phyloP scores from a whole-genome alignment of 1,140 invertebrate species.

The Drosophila novamexicana region DNA sequence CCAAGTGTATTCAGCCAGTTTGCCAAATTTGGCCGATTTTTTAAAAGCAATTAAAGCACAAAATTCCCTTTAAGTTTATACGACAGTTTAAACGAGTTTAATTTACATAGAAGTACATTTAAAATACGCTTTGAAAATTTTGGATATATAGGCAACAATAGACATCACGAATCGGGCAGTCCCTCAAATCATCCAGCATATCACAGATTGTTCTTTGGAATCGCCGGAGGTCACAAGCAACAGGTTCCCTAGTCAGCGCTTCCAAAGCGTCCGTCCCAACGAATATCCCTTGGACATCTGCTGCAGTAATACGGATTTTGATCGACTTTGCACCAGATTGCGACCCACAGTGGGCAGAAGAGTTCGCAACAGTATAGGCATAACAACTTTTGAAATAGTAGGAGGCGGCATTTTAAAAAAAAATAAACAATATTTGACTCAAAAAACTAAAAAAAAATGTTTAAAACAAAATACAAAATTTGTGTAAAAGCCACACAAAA shows the following conservation, averaged over 20 bases:
- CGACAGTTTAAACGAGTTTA: too few relatives aligned
- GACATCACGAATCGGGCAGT: too few relatives aligned
- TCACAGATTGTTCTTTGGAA: too few relatives aligned
- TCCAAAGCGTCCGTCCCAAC: not conserved
- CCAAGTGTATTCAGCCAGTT: too few relatives aligned
- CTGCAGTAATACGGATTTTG: not conserved
- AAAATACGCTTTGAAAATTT: too few relatives aligned
- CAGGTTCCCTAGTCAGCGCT: not conserved
- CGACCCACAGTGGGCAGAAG: not conserved
- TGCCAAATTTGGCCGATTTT: too few relatives aligned
- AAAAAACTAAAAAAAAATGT: conserved; percentile 6
- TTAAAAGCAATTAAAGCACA: too few relatives aligned
- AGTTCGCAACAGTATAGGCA: not conserved
- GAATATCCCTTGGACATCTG: not conserved
- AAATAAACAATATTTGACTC: not conserved
- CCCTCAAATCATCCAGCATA: too few relatives aligned
- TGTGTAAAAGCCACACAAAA: not conserved
- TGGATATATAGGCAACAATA: too few relatives aligned
- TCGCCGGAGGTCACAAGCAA: too few relatives aligned
- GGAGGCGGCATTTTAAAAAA: not conserved
- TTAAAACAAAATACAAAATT: not conserved
- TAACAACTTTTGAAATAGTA: not conserved
- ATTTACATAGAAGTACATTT: too few relatives aligned
- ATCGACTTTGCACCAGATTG: not conserved
- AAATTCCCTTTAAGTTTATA: too few relatives aligned